Conservation (phyloP, 2,888 invertebrate species). For the Tiliacea aurago region DNA sequence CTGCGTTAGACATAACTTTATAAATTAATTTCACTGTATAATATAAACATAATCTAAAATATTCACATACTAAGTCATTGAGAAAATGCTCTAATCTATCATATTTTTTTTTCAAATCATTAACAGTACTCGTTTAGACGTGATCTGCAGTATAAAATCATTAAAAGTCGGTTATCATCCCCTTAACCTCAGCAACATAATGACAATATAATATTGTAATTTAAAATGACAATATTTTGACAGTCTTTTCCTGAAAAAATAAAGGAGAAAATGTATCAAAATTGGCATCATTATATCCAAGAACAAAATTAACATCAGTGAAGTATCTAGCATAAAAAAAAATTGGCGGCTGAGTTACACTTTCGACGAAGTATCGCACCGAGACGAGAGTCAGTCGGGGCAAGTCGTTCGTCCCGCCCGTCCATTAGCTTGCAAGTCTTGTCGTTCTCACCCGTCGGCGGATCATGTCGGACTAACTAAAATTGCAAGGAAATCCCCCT, state of each 20-base stretch:
- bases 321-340: not conserved
- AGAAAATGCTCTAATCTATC: no score
- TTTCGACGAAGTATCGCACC: conserved; percentile 14
- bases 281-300: not conserved
- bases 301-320: not conserved
- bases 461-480: conserved; percentile 88
- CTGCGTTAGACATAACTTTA: no score
- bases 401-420: conserved; percentile 48
- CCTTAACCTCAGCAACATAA: not conserved
- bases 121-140: no score
- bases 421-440: conserved; percentile 84
- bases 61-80: no score
- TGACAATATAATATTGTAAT: not conserved
- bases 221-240: not conserved
- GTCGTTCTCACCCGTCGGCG: conserved; percentile 82
- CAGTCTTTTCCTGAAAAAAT: no score
- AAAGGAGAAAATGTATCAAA: not conserved
- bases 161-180: no score
- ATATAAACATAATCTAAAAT: no score
- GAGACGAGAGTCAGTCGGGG: conserved; percentile 36
- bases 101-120: no score
- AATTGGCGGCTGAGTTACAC: not conserved
- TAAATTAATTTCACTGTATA: no score
- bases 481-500: conserved; percentile 88
- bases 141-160: no score